Percentiles rank a stretch among this genome's conserved stretches.
Conservation (phyloP, 2,113 vertebrate species). For the Nibea albiflora region DNA sequence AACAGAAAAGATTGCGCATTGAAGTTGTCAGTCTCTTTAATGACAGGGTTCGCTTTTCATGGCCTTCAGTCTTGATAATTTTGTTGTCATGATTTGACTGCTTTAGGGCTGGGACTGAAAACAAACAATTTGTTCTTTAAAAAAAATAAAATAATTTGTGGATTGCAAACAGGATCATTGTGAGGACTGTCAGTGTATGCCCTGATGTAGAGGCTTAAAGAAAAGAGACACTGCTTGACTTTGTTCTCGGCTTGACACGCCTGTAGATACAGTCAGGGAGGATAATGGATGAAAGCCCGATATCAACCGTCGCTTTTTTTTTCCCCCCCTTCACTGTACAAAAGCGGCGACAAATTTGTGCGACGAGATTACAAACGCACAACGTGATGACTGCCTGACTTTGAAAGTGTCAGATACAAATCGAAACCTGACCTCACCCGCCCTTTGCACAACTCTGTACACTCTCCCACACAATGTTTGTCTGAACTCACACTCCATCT, state of each 20-base stretch:
- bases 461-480: neutral
- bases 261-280: neutral
- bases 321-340: neutral
- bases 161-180: too few species aligned
- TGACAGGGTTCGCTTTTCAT: neutral
- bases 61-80: neutral
- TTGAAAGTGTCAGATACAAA: neutral
- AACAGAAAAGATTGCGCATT: constrained; percentile 2
- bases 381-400: neutral
- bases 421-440: neutral
- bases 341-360: neutral
- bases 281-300: neutral
- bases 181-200: neutral
- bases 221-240: neutral
- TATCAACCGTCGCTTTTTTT: neutral
- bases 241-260: neutral
- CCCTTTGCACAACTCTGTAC: neutral
- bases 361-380: too few species aligned
- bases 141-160: neutral
- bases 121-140: neutral
- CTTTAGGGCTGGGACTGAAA: neutral
- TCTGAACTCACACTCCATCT: constrained; percentile 2
- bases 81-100: neutral
- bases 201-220: neutral
- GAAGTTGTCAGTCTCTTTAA: neutral